Conservation (phyloP, 2,797 vertebrate genomes). For the Rhinatrema bivittatum region DNA sequence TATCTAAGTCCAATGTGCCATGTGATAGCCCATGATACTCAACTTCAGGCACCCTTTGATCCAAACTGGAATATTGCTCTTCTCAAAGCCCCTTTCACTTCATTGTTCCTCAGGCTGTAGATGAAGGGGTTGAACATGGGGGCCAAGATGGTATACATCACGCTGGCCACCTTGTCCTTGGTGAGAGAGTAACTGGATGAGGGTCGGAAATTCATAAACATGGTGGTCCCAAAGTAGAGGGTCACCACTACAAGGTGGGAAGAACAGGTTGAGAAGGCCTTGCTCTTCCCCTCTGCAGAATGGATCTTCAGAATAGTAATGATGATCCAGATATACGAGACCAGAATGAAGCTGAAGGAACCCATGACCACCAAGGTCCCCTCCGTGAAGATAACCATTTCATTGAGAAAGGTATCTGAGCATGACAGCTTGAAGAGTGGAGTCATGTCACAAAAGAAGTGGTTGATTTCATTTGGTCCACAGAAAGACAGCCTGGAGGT, state of each 20-base stretch:
- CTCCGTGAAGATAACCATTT: constrained; percentile 1
- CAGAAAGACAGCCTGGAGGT: not conserved
- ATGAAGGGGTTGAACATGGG: constrained; percentile 1
- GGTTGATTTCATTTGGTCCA: constrained; percentile 5
- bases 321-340: constrained; percentile 1
- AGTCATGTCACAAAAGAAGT: constrained; percentile 8
- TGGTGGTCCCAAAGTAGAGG: constrained; percentile 7
- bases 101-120: constrained; percentile 1
- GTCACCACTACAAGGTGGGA: too few relatives aligned
- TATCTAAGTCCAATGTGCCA: too few relatives aligned
- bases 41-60: too few relatives aligned
- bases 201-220: not conserved
- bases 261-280: too few relatives aligned
- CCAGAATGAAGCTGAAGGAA: not conserved
- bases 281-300: too few relatives aligned
- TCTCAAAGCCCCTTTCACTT: not conserved
- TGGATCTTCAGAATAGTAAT: too few relatives aligned
- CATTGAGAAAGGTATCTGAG: not conserved
- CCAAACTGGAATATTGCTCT: too few relatives aligned
- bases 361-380: constrained; percentile 2
- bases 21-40: too few relatives aligned
- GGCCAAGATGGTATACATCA: not conserved
- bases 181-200: not conserved
- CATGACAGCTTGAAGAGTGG: constrained; percentile 1
- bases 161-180: not conserved